Base-by-base conservation (phyloP, 2,113 vertebrate genomes). In the Haemorhous mexicanus region DNA sequence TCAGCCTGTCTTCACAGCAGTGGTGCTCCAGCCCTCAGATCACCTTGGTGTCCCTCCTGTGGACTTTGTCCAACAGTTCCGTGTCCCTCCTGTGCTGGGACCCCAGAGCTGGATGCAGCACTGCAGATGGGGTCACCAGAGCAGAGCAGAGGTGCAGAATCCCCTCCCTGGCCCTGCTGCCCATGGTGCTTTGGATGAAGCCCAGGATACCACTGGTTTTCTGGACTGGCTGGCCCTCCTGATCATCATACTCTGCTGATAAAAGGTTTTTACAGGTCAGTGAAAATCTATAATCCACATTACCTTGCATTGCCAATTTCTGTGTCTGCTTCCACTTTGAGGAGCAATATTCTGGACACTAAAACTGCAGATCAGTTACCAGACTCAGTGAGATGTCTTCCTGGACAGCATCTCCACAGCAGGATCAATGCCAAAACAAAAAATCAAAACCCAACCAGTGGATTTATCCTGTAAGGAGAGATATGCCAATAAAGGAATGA, bases 61-160 rank as follows among this genome's bases (percentile, higher is more conserved):
- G 41, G 39, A 11, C 21, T 59, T 9, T 5, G 1, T 22, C 16
- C 13, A 47, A 5, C 0, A 0, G 3, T 1, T 16, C 20, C 0
- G 1, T 41, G 17, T 2, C 21, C 14, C 35, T 68, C 46, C 55
- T 53, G 11, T 35, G 26, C 30, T 35, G 47, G 13, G 4, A 14
- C 14, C 7, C 6, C 62, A 53, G 46, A 32, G 13, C 23, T 61
- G 46, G 43, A 8, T 20, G 30, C 39, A 68, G 30, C 0, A 5
- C 12, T 75, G 8, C 39, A 67, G 14, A 9, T 30, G 20, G 20
- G 16, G 1, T 39, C n/a, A 46, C 13, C 24, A 33, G 21, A 50
- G 27, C 79, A 84, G 24, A 73, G 27, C 13, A 46, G 39, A 67
- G 39, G 20, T 19, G 2, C 24, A 47, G 28, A 75, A 53, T 53